A percentile compares a stretch with the other conserved stretches of the same genome.
Conservation (phyloP, 1,140 invertebrate genomes). For the Babylonia areolata region DNA sequence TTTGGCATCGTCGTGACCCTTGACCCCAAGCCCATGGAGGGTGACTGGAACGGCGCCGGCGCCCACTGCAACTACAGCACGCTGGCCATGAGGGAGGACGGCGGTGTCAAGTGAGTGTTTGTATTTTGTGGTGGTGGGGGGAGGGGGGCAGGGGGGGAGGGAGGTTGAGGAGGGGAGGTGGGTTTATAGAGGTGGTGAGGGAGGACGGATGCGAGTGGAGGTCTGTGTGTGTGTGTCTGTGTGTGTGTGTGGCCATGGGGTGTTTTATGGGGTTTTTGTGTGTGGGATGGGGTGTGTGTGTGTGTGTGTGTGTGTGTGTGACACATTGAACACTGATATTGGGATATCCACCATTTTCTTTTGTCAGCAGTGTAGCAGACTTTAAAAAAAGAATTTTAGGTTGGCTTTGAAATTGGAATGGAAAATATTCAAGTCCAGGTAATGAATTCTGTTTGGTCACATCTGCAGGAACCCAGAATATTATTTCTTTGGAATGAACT, state of each 20-base stretch:
- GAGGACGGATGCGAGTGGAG: background rate
- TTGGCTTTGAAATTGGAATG: too few relatives aligned
- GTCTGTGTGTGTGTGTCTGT: background rate
- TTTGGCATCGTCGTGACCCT: conserved; percentile 91
- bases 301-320: background rate
- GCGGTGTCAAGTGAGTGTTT: conserved; percentile 81
- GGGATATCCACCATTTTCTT: too few relatives aligned
- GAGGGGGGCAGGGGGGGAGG: background rate
- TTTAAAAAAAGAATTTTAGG: too few relatives aligned
- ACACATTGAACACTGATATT: too few relatives aligned
- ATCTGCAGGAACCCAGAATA: too few relatives aligned
- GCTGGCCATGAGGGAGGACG: conserved; percentile 88
- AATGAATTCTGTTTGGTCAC: too few relatives aligned
- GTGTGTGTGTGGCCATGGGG: background rate
- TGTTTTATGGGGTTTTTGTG: too few relatives aligned
- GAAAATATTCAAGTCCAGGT: too few relatives aligned
- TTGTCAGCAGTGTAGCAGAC: too few relatives aligned
- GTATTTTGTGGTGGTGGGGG: conserved; percentile 14
- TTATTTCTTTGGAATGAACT: too few relatives aligned
- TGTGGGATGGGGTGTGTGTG: background rate
- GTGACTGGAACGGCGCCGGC: conserved; percentile 94
- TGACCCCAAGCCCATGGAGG: conserved; percentile 91
- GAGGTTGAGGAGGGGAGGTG: background rate
- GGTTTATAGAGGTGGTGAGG: too few relatives aligned
- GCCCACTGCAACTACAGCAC: conserved; percentile 94